These are phyloP conservation scores for Ahaetulla prasina DNA, from an alignment of 2,113 vertebrate species.

Conservation along the genomic window DNA sequence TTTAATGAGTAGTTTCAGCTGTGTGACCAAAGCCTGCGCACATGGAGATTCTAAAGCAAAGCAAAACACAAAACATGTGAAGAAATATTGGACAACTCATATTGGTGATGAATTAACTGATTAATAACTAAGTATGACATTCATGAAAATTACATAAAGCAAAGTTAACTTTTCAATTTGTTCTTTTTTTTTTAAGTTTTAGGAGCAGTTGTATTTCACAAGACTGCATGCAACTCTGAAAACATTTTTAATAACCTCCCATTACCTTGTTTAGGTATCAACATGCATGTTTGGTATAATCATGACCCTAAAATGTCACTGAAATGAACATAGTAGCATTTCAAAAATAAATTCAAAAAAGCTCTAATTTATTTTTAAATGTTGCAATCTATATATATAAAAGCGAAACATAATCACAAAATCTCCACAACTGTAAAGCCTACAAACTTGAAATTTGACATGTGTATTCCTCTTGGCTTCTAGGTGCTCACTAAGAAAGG, in stretches of 20 bases:
- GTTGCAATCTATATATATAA: too few relatives aligned
- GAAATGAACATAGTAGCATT: neutral
- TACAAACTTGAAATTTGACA: too few relatives aligned
- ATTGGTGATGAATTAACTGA: neutral
- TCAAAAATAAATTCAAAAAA: neutral
- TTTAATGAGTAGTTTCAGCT: constrained; percentile 9
- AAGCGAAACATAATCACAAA: too few relatives aligned
- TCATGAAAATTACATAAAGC: neutral
- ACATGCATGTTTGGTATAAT: neutral
- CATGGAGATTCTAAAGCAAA: neutral
- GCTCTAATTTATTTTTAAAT: neutral
- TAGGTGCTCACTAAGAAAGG: too few relatives aligned
- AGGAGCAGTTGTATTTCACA: neutral
- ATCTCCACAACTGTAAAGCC: too few relatives aligned
- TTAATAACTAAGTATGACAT: neutral
- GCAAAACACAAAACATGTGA: neutral
- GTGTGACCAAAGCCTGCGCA: neutral
- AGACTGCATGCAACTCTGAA: neutral
- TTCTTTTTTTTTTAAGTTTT: neutral
- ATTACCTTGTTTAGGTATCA: neutral
- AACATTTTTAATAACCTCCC: neutral
- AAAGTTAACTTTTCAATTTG: neutral
- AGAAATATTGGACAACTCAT: neutral
- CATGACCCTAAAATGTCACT: neutral
- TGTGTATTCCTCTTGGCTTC: too few relatives aligned